A percentile compares a stretch with the other conserved stretches of the same genome.
phyloP scores from a whole-genome alignment of 2,113 vertebrate species.

The Erythrocercus mccallii region DNA sequence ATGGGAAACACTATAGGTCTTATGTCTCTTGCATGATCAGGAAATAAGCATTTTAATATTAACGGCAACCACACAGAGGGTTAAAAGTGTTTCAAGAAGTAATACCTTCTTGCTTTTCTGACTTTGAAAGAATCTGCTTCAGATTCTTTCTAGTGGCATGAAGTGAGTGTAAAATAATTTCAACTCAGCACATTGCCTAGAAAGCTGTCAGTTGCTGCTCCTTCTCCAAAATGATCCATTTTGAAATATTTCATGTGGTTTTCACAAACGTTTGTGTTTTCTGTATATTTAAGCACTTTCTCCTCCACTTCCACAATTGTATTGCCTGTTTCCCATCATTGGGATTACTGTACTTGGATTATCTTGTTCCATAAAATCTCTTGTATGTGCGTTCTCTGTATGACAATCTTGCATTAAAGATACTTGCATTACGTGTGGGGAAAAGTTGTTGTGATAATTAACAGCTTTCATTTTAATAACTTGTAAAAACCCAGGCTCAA shows the following conservation, averaged over 20 bases:
- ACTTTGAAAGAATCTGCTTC: neutral
- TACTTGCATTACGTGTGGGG: neutral
- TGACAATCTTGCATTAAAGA: neutral
- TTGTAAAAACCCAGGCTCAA: neutral
- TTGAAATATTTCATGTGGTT: neutral
- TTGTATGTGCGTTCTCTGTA: neutral
- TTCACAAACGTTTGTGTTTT: neutral
- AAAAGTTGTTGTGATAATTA: neutral
- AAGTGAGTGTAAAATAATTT: neutral
- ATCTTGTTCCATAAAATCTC: neutral
- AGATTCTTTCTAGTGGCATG: neutral
- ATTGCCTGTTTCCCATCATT: neutral
- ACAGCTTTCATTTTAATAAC: neutral
- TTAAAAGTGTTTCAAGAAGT: neutral
- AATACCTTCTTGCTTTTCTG: neutral
- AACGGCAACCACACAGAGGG: neutral
- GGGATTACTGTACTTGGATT: neutral
- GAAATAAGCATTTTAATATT: neutral
- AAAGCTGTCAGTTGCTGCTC: neutral
- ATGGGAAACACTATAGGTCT: neutral
- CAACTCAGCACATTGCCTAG: neutral
- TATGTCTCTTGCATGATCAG: neutral
- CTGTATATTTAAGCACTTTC: neutral
- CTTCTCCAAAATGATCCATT: neutral
- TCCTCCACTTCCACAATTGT: neutral